Evolutionary conservation across 2,113 vertebrate genomes (phyloP), one percentile per base, ranked within the genome.

Genomic region (Triplophysa siluroides): DNA sequence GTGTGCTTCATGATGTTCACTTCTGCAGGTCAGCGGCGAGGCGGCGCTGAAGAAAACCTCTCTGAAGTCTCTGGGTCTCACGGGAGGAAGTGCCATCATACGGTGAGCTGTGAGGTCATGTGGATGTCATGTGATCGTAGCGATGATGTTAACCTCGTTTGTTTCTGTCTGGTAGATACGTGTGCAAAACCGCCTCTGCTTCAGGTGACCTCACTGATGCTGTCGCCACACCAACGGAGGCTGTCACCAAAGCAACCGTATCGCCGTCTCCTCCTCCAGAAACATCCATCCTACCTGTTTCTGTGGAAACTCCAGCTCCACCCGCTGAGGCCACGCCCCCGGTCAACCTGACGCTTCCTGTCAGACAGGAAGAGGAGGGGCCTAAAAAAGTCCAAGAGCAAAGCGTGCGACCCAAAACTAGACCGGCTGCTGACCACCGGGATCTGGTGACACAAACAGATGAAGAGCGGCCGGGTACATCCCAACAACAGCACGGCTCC

Each of bases 21-120:
- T 52, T 64, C 70, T 65, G 10, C 84, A 98, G 97, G 86, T 98
- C 66, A 83, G 87, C 3, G 98, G 98, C 18, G 90, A 89, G 85
- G 92, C 93, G 2, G 92, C 94, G 1, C 83, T 99, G 6, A 93
- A 92, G 90, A 95, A 88, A 82, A 92, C 93, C 0, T 95, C 94
- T 0, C 89, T 99, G 75, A 96, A 92, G 90, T 97, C 95, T 0
- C 93, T 99, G 78, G 98, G 98, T 62, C 90, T 99, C 21, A 97
- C 93, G 0, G 93, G 93, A 80, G 97, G 97, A 88, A 98, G 88
- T 79, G 98, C 96, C 82, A 94, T 95, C 56, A 85, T 99, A 89
- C 96, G 98, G 98, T 98, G 70, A 64, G 26, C 52, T 64, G 7
- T 18, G 24, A 52, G 43, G 1, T 7, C 24, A 52, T 26, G n/a